These are phyloP conservation scores for Xiphophorus couchianus DNA, from an alignment of 2,113 vertebrate species.

Conservation along the genomic window DNA sequence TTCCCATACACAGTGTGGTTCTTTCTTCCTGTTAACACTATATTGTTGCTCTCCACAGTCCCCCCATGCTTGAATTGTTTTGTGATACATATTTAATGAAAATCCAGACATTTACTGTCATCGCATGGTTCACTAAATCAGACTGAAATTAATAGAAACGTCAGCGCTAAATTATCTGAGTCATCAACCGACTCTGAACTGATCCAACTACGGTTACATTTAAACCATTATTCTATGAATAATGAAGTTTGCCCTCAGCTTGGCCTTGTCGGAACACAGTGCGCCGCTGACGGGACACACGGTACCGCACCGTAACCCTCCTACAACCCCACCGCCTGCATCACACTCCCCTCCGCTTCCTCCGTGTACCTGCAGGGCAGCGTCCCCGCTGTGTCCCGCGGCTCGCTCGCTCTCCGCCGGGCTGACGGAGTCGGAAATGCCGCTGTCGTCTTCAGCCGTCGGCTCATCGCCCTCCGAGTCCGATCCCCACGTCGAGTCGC, in stretches of 20 bases:
- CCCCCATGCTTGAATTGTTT: neutral
- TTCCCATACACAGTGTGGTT: too few species aligned
- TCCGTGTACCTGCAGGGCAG: conserved; percentile 68
- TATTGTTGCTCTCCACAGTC: neutral
- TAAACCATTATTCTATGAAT: neutral
- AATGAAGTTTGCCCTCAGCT: neutral
- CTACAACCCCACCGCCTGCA: too few species aligned
- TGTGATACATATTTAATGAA: neutral
- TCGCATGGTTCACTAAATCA: neutral
- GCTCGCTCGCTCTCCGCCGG: conserved; percentile 60
- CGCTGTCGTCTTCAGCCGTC: conserved; percentile 72
- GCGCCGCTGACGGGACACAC: neutral
- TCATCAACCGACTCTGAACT: neutral
- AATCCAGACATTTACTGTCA: neutral
- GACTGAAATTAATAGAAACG: neutral
- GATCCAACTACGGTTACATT: too few species aligned
- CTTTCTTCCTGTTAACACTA: too few species aligned
- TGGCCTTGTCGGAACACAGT: neutral
- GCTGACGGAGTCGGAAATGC: conserved; percentile 63
- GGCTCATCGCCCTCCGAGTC: conserved; percentile 81
- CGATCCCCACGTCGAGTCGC: conserved; percentile 85
- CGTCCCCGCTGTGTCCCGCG: conserved; percentile 54
- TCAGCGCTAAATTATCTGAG: neutral
- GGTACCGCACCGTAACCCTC: too few species aligned
- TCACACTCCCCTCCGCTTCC: too few species aligned